Evolutionary conservation across 30 jellyfish, hydroid and myxozoan species (phyloP).

Genomic region (Turritopsis rubra): DNA sequence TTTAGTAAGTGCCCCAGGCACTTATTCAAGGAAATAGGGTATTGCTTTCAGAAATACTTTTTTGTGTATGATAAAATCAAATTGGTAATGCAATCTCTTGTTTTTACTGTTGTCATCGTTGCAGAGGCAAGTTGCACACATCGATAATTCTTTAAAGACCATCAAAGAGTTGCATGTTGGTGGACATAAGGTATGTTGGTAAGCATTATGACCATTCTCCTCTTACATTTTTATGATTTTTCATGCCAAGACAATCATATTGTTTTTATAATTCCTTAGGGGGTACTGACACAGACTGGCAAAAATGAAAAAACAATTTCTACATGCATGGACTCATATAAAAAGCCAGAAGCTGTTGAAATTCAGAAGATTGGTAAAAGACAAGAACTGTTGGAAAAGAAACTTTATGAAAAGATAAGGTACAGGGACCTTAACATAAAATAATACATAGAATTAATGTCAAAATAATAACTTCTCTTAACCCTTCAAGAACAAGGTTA

Average conservation of each 20-base stretch:
- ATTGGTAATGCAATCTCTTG: no score
- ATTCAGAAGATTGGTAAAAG: conserved; percentile 45
- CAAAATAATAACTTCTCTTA: not conserved
- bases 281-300: conserved; percentile 50
- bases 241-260: no score
- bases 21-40: no score
- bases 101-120: conserved; percentile 1
- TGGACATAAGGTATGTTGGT: conserved; percentile 65
- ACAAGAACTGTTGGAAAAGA: conserved; percentile 44
- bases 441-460: not conserved
- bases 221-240: no score
- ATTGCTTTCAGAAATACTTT: no score
- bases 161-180: conserved; percentile 59
- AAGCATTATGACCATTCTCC: no score
- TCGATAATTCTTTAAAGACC: conserved; percentile 51
- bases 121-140: conserved; percentile 72
- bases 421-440: no score
- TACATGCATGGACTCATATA: conserved; percentile 55
- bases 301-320: conserved; percentile 25
- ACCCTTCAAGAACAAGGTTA: no score
- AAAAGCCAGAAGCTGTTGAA: conserved; percentile 28
- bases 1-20: no score
- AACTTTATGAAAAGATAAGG: conserved; percentile 62
- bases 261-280: no score
- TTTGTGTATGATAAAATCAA: no score